Percentiles rank a stretch among this genome's conserved stretches.
phyloP scores from a whole-genome alignment of 2,113 vertebrate species.

The Microtus oregoni region DNA sequence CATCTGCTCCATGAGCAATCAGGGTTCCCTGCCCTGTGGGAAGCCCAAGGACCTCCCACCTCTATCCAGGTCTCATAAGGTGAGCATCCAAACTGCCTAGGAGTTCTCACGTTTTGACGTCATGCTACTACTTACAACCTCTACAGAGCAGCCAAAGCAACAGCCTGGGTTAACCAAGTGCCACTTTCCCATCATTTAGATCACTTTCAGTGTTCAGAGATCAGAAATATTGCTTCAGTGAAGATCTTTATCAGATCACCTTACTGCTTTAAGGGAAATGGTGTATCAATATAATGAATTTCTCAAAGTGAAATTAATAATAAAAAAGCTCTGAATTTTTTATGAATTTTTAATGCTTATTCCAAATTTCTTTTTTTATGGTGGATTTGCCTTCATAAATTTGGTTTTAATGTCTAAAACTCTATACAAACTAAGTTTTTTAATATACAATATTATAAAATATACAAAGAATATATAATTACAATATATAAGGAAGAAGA shows the following conservation, averaged over 20 bases:
- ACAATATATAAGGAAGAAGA: background rate
- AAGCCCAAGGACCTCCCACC: too few relatives aligned
- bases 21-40: too few relatives aligned
- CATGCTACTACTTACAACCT: background rate
- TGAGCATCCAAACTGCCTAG: too few relatives aligned
- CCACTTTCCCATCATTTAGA: background rate
- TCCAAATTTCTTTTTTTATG: background rate
- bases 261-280: background rate
- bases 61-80: too few relatives aligned
- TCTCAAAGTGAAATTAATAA: background rate
- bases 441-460: background rate
- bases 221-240: background rate
- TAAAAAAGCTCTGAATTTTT: background rate
- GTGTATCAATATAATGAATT: background rate
- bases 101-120: background rate
- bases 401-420: background rate
- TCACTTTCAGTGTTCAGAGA: background rate
- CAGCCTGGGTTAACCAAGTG: background rate
- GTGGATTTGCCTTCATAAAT: background rate
- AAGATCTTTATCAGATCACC: background rate
- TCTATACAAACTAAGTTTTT: background rate
- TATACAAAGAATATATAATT: background rate
- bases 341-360: conserved; percentile 32
- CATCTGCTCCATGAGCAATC: too few relatives aligned
- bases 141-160: background rate